Conservation (phyloP, 2,888 invertebrate genomes). For the Crepidodera aurea region DNA sequence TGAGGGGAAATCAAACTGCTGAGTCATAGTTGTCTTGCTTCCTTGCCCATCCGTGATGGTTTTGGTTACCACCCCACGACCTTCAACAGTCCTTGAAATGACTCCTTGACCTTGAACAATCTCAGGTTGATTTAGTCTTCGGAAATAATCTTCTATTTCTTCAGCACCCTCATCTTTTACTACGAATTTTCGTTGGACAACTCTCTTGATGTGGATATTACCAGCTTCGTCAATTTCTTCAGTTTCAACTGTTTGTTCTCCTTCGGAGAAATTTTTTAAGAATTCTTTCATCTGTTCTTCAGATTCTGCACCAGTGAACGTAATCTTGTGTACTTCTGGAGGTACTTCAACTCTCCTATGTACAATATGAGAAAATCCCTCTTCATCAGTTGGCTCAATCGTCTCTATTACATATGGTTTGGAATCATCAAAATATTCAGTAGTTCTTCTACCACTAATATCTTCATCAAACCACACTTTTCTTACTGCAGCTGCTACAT, state of each 20-base stretch:
- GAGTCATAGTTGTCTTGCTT: conserved; percentile 54
- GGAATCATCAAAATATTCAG: conserved; percentile 55
- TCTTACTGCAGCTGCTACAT: conserved; percentile 59
- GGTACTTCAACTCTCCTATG: conserved; percentile 63
- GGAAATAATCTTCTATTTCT: conserved; percentile 55
- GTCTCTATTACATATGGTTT: conserved; percentile 63
- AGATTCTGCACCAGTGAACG: conserved; percentile 64
- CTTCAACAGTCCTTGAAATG: conserved; percentile 49
- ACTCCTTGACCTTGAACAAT: conserved; percentile 43
- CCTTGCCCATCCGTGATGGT: conserved; percentile 52
- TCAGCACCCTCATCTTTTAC: conserved; percentile 51
- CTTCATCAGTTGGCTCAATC: conserved; percentile 61
- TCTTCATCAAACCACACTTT: conserved; percentile 64
- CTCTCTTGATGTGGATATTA: conserved; percentile 64
- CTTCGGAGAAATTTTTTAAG: conserved; percentile 64
- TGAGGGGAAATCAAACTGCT: conserved; percentile 51
- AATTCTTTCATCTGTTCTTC: conserved; percentile 63
- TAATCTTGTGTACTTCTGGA: conserved; percentile 64
- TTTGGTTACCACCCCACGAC: conserved; percentile 45
- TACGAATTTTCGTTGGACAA: conserved; percentile 63
- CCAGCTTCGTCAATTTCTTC: conserved; percentile 65
- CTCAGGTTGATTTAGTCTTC: conserved; percentile 44
- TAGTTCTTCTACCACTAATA: conserved; percentile 50
- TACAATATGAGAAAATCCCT: conserved; percentile 62
- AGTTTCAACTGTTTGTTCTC: conserved; percentile 64